Percentiles rank a stretch among this genome's conserved stretches.
Conservation (phyloP, 2,797 vertebrate genomes). For the Danio choprae region DNA sequence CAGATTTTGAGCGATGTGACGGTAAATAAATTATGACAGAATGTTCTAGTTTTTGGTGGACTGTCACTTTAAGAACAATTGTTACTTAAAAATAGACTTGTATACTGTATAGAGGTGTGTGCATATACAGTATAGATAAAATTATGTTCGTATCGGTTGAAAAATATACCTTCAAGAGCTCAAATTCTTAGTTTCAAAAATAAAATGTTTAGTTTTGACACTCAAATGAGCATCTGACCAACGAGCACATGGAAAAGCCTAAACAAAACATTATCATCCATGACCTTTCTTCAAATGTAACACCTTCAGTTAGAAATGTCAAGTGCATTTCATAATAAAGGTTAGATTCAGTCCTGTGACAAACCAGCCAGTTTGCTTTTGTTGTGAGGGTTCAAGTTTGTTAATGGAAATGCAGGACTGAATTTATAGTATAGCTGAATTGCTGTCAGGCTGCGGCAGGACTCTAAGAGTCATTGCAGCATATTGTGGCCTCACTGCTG, state of each 20-base stretch:
- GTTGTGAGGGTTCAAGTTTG: background rate
- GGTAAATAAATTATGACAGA: background rate
- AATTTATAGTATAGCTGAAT: background rate
- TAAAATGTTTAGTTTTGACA: background rate
- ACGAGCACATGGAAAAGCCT: background rate
- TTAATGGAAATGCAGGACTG: background rate
- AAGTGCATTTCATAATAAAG: background rate
- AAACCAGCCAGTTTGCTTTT: background rate
- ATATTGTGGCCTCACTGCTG: conserved; percentile 21
- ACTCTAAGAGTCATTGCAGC: conserved; percentile 38
- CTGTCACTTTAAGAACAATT: background rate
- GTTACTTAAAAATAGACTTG: too few species aligned
- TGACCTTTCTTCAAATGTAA: background rate
- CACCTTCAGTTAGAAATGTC: background rate
- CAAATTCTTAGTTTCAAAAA: background rate
- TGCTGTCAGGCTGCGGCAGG: conserved; percentile 16
- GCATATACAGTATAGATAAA: too few species aligned
- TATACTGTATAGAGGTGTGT: too few species aligned
- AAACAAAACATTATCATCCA: background rate
- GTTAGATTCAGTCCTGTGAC: background rate
- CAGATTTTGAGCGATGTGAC: background rate
- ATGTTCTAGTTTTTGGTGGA: background rate
- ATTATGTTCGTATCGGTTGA: background rate
- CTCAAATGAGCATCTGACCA: background rate
- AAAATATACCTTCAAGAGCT: background rate